Base-by-base conservation (phyloP, 1,140 invertebrate species). In the Pentalonia nigronervosa region DNA sequence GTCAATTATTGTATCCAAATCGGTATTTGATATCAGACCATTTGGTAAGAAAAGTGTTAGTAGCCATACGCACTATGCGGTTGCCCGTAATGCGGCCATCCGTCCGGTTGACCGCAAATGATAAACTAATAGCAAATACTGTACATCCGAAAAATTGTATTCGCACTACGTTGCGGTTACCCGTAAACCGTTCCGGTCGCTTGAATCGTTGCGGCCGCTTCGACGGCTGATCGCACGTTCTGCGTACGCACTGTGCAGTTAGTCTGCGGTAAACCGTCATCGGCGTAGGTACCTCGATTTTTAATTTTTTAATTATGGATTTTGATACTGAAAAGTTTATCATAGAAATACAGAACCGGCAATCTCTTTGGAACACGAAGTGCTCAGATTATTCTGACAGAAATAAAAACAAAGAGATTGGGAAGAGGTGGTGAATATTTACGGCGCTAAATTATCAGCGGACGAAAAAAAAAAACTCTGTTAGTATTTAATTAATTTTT, bases 381-480 rank as follows among this genome's bases (percentile, higher is more conserved):
- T 36, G 76, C 34, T 4, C 76, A 36, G 76, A 36, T 83, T 83
- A 83, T 17, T 36, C 76, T 17, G 76, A 83, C 34, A 83, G 76
- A 83, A 83, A 83, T 83, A 83, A 36, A 83, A n/a, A 83, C 34
- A 83, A n/a, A n/a, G 76, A 83, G 34, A 83, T 8, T 83, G 76
- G 76, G 76, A 83, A 83, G 76, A 83, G 2, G 76, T 83, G 76
- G 76, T 36, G 1, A 83, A 83, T 83, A 83, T 83, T 36, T 83
- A 83, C 9, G 76, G 76, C 17, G 76, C 20, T 83, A n/a, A 83
- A 36, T 83, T 83, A 36, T 83, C 76, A 83, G 2, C 20, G 76
- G 76, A 83, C 2, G 76, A 83, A 83, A 83, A 83, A 34, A 36
- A 83, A 83, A 83, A 83, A 83, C 76, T 83, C 76, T 1, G 76